phyloP scores from a whole-genome alignment of 2,888 invertebrate genomes.

The Leptothorax acervorum region DNA sequence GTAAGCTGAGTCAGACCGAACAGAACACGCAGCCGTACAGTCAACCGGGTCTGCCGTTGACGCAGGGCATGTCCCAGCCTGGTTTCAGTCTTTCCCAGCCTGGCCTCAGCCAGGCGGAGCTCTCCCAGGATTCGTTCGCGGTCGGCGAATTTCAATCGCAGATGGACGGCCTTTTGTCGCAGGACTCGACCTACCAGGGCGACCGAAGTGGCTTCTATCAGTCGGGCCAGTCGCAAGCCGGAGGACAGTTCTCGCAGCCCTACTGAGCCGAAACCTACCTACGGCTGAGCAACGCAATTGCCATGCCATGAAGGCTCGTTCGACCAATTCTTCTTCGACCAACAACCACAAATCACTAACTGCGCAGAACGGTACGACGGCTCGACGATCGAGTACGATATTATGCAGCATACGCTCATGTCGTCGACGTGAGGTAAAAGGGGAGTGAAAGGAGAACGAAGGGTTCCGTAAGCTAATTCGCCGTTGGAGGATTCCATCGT shows the following conservation, averaged over 20 bases:
- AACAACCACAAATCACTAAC: conserved; percentile 81
- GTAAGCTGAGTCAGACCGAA: conserved; percentile 88
- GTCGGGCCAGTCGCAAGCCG: conserved; percentile 85
- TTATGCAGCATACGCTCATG: conserved; percentile 71
- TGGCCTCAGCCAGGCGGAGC: conserved; percentile 91
- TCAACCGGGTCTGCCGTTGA: conserved; percentile 86
- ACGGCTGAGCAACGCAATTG: conserved; percentile 85
- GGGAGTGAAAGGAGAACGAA: conserved; percentile 66
- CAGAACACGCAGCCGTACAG: conserved; percentile 91
- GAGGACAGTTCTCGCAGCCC: conserved; percentile 89
- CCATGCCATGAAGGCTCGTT: conserved; percentile 85
- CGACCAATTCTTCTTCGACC: conserved; percentile 84
- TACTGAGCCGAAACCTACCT: conserved; percentile 87
- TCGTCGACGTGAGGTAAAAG: conserved; percentile 76
- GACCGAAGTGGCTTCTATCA: conserved; percentile 88
- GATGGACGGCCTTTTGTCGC: conserved; percentile 97
- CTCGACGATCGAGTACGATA: conserved; percentile 81
- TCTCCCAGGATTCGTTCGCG: conserved; percentile 93
- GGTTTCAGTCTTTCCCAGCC: conserved; percentile 90
- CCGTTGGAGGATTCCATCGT: conserved; percentile 42
- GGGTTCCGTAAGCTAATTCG: conserved; percentile 51
- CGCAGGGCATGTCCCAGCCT: conserved; percentile 90
- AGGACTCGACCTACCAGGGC: conserved; percentile 95
- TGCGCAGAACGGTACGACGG: conserved; percentile 82
- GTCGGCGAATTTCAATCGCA: conserved; percentile 95